phyloP scores from a whole-genome alignment of 2,888 invertebrate species.

The Thymelicus acteon region DNA sequence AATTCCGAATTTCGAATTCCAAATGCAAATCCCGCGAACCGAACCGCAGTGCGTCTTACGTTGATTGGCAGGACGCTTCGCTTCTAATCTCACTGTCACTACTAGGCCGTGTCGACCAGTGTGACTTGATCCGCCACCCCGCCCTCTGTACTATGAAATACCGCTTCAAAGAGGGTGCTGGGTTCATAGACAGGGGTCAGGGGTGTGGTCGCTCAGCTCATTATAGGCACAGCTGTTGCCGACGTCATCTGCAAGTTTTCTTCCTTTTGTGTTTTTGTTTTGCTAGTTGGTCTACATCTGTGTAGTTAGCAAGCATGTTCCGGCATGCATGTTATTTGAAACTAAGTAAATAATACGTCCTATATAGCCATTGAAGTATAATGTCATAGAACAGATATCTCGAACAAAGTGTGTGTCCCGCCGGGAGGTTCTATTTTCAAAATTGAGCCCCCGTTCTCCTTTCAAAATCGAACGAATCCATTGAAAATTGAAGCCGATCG shows the following conservation, averaged over 20 bases:
- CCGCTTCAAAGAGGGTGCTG: slow-evolving; percentile 1
- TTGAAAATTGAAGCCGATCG: no score
- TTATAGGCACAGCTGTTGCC: slow-evolving; percentile 45
- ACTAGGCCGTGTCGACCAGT: slow-evolving; percentile 48
- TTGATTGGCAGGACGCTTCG: slow-evolving; percentile 67
- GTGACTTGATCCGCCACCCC: slow-evolving; percentile 46
- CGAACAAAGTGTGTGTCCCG: no score
- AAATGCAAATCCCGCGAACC: slow-evolving; percentile 49
- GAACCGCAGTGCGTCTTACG: slow-evolving; percentile 47
- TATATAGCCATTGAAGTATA: no score
- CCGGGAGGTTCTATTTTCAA: no score
- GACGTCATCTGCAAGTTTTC: slow-evolving; percentile 44
- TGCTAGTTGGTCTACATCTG: slow-evolving; percentile 25
- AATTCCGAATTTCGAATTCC: slow-evolving; percentile 45
- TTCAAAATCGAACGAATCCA: no score
- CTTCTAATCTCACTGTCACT: slow-evolving; percentile 67
- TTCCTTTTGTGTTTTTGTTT: slow-evolving; percentile 30
- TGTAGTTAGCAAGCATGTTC: neutral
- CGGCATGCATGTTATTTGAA: neutral
- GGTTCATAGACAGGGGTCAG: slow-evolving; percentile 11
- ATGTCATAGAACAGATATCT: no score
- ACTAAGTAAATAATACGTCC: neutral
- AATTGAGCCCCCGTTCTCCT: no score
- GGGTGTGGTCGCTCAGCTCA: slow-evolving; percentile 25
- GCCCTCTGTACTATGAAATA: slow-evolving; percentile 26